Base-by-base conservation (phyloP, 2,888 invertebrate species). In the Orgyia antiqua region DNA sequence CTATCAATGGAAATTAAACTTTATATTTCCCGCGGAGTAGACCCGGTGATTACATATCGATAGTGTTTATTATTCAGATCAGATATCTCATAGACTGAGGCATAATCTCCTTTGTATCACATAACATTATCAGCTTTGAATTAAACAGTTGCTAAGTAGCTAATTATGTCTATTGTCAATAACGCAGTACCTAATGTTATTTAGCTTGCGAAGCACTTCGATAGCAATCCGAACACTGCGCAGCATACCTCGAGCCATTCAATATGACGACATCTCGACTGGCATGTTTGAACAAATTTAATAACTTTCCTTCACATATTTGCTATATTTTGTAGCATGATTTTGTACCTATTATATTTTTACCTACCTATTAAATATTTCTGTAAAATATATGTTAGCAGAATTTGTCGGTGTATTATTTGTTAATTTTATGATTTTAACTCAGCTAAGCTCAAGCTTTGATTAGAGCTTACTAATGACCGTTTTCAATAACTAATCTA, bases 101-200 rank as follows among this genome's bases (percentile, higher is more conserved):
- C 23, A 11, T 4, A 23, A 11, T 23, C 10, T 23, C 23, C 11
- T 4, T 4, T 6, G 23, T 37, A 38, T 37, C 34, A 36, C 36
- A 52, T 51, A 53, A 53, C 40, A 40, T 51, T 51, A 51, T 51
- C 54, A 45, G 34, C 42, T 51, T 54, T 42, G 45, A 50, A 54
- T 51, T 51, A 42, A 42, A 51, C 42, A 51, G 36, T 29, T 46
- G 35, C 36, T 42, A 39, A 50, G 54, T 35, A 40, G 43, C 24
- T 53, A 46, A 47, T 45, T 47, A 29, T 36, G 38, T 36, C 43
- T 44, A 39, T 39, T 26, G 42, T 44, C 41, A 29, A 53, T 50
- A 44, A 36, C 33, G 36, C 35, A 29, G 41, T 36, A 29, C 19
- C 29, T 53, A 54, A 51, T 25, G 27, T 25, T 32, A 47, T 51